Conservation (phyloP, 2,113 vertebrate genomes). For the Rhynchopsitta pachyrhyncha region DNA sequence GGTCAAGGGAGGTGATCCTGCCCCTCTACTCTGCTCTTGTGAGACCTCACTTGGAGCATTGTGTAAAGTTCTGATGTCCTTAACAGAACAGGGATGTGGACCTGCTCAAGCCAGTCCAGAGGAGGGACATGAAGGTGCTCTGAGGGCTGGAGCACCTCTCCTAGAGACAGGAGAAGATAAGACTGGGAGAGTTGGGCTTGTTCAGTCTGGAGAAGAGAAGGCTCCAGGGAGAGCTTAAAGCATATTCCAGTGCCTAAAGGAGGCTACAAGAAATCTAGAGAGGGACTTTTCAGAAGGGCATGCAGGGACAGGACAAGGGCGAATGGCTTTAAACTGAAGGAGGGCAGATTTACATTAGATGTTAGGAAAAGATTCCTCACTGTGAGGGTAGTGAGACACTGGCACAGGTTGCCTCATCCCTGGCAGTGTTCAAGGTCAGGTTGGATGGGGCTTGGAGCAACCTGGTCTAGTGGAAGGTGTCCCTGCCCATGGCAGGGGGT, state of each 20-base stretch:
- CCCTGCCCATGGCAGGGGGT: not conserved
- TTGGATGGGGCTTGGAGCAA: not conserved
- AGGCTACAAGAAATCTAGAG: not conserved
- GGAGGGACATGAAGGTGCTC: not conserved
- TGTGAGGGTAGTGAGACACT: not conserved
- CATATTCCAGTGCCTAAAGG: not conserved
- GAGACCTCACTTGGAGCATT: not conserved
- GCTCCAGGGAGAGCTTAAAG: not conserved
- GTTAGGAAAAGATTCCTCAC: not conserved
- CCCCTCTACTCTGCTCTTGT: not conserved
- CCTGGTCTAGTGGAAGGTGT: not conserved
- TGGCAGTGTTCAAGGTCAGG: not conserved
- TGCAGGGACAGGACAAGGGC: not conserved
- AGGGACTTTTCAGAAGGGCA: not conserved
- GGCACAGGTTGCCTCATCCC: not conserved
- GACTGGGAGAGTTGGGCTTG: not conserved
- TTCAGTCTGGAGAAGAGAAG: not conserved
- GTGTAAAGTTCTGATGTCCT: too few relatives aligned
- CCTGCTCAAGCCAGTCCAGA: not conserved
- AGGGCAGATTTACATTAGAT: not conserved
- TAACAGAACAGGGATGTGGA: not conserved
- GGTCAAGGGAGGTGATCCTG: not conserved
- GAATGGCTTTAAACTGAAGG: not conserved
- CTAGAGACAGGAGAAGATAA: not conserved
- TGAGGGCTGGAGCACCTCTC: not conserved